Evolutionary conservation across 1,140 invertebrate species (phyloP).

Genomic region (Meloidogyne floridensis): DNA sequence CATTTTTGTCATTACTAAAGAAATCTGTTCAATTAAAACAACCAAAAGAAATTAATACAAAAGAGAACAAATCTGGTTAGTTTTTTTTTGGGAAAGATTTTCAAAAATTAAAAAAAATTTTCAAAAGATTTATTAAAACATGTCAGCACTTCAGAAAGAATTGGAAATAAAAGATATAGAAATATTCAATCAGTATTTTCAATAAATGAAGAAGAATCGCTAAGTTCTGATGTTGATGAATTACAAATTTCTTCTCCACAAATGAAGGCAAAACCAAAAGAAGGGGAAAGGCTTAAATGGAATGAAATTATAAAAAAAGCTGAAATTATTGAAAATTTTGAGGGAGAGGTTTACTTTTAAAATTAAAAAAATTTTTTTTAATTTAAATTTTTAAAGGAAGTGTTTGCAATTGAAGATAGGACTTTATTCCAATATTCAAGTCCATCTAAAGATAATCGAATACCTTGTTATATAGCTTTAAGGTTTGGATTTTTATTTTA

Average conservation of each 20-base stretch:
- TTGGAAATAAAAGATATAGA: constrained; percentile 40
- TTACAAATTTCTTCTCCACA: constrained; percentile 4
- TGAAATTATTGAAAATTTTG: constrained; percentile 47
- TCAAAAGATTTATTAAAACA: constrained; percentile 35
- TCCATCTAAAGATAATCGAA: constrained; percentile 29
- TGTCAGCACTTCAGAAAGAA: constrained; percentile 39
- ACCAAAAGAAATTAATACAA: constrained; percentile 7
- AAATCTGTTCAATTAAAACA: constrained; percentile 22
- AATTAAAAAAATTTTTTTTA: constrained; percentile 15
- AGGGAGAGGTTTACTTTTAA: constrained; percentile 37
- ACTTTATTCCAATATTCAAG: too few species aligned
- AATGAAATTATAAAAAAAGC: constrained; percentile 48
- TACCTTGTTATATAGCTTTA: constrained; percentile 48
- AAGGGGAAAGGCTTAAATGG: constrained; percentile 47
- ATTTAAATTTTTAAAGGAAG: constrained; percentile 14
- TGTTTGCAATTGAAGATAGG: constrained; percentile 5
- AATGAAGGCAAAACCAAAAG: background rate
- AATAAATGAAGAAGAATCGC: constrained; percentile 77
- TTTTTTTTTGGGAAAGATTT: too few species aligned
- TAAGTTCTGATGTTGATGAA: constrained; percentile 39
- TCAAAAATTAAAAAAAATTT: background rate
- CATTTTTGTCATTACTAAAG: constrained; percentile 8
- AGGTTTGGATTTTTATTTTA: constrained; percentile 12
- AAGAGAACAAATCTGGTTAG: background rate
- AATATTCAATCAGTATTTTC: constrained; percentile 79